Evolutionary conservation across 37 sponge, comb jelly and placozoan genomes (phyloP).

Genomic region (Mnemiopsis leidyi): DNA sequence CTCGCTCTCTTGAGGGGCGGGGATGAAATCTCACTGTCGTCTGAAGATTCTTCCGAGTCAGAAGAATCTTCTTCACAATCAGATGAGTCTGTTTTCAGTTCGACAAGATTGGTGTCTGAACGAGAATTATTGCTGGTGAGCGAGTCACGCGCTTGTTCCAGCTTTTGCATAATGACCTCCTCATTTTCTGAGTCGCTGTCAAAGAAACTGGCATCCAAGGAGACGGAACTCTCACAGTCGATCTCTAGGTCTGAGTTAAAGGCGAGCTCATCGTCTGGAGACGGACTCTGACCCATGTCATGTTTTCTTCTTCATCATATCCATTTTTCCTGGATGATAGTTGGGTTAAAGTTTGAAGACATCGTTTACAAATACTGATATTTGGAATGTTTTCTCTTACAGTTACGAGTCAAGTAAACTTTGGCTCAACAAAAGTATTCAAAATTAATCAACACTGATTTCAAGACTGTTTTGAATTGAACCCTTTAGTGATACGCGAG

Average conservation of each 20-base stretch:
- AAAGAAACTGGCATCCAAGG: slow-evolving; percentile 8
- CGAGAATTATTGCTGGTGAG: background rate
- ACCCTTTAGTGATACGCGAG: background rate
- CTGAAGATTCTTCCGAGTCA: background rate
- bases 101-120: background rate
- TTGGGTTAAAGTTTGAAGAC: too few species aligned
- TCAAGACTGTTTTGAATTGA: too few species aligned
- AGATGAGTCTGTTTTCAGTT: background rate
- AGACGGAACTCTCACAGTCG: background rate
- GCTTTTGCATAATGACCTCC: background rate
- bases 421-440: too few species aligned
- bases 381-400: too few species aligned
- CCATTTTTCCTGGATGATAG: too few species aligned
- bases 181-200: background rate
- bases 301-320: too few species aligned
- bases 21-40: background rate
- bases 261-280: background rate
- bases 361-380: too few species aligned
- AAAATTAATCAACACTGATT: too few species aligned
- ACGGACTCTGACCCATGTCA: background rate
- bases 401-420: too few species aligned
- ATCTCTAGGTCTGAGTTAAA: background rate
- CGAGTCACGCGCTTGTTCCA: background rate
- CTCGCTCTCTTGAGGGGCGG: background rate
- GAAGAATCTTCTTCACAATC: background rate